A percentile compares a stretch with the other conserved stretches of the same genome.
These are phyloP conservation scores for Andrena camellia DNA, from an alignment of 2,888 invertebrate species.

Conservation along the genomic window DNA sequence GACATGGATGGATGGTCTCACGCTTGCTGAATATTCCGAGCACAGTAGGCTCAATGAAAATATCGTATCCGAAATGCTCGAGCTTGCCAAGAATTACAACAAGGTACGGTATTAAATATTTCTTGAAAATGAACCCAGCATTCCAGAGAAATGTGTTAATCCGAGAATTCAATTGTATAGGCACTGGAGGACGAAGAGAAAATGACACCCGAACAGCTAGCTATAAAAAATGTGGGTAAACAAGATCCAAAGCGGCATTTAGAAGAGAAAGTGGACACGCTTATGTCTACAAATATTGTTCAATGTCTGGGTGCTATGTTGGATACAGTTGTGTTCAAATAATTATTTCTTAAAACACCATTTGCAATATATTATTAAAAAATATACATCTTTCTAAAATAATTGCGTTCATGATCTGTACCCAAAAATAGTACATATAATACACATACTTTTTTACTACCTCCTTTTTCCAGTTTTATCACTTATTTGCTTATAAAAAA, in stretches of 20 bases:
- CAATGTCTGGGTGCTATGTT: conserved; percentile 99
- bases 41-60: conserved; percentile 97
- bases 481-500: background rate
- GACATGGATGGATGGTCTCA: conserved; percentile 98
- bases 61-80: conserved; percentile 98
- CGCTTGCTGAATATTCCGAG: conserved; percentile 95
- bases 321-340: conserved; percentile 96
- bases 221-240: conserved; percentile 99
- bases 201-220: conserved; percentile 99
- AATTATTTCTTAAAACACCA: conserved; percentile 78
- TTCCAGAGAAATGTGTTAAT: background rate
- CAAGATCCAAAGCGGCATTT: conserved; percentile 99
- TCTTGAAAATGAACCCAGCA: background rate
- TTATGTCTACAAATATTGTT: conserved; percentile 99
- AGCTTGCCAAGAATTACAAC: conserved; percentile 98
- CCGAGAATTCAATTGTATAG: conserved; percentile 79
- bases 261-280: conserved; percentile 98
- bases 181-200: conserved; percentile 99
- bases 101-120: conserved; percentile 86
- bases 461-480: conserved; percentile 4
- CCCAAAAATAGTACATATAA: conserved; percentile 17
- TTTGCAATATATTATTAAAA: conserved; percentile 66
- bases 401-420: conserved; percentile 30
- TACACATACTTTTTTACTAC: conserved; percentile 10
- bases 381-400: conserved; percentile 75